A percentile compares a stretch with the other conserved stretches of the same genome.
phyloP scores from a whole-genome alignment of 1,140 invertebrate species.

The Pissodes strobi region DNA sequence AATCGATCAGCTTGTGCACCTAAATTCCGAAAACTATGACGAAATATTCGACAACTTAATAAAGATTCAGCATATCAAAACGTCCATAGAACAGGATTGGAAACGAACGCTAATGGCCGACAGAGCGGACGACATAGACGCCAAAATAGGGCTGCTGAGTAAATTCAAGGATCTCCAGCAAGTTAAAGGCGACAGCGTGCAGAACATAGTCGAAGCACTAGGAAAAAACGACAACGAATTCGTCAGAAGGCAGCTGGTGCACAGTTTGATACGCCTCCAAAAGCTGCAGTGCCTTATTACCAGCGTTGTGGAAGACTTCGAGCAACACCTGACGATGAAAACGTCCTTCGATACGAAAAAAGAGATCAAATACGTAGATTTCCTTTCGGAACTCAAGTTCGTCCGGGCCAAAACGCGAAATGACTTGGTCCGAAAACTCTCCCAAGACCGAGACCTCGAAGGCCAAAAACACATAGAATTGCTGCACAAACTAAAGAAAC shows the following conservation, averaged over 20 bases:
- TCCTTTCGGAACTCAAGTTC: slow-evolving; percentile 37
- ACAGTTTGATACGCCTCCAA: slow-evolving; percentile 40
- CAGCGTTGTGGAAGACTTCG: slow-evolving; percentile 41
- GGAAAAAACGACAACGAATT: slow-evolving; percentile 38
- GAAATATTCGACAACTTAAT: slow-evolving; percentile 38
- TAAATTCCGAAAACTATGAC: slow-evolving; percentile 42
- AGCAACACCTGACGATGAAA: slow-evolving; percentile 39
- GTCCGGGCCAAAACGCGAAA: slow-evolving; percentile 30
- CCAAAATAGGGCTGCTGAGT: slow-evolving; percentile 40
- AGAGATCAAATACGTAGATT: slow-evolving; percentile 46
- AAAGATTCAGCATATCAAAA: slow-evolving; percentile 40
- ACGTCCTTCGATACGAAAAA: slow-evolving; percentile 36
- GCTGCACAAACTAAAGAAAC: slow-evolving; percentile 39
- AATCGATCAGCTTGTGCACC: slow-evolving; percentile 41
- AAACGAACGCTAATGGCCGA: slow-evolving; percentile 42
- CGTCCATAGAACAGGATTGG: slow-evolving; percentile 39
- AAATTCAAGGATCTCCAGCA: slow-evolving; percentile 43
- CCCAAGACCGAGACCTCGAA: slow-evolving; percentile 36
- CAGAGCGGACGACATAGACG: slow-evolving; percentile 35
- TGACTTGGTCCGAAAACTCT: slow-evolving; percentile 37
- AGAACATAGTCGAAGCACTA: slow-evolving; percentile 35
- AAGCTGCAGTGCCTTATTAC: slow-evolving; percentile 45
- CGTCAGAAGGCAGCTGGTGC: slow-evolving; percentile 42
- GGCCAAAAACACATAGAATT: slow-evolving; percentile 36
- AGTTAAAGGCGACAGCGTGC: slow-evolving; percentile 34